Evolutionary conservation across 2,888 invertebrate genomes (phyloP).

Genomic region (Limulus polyphemus): DNA sequence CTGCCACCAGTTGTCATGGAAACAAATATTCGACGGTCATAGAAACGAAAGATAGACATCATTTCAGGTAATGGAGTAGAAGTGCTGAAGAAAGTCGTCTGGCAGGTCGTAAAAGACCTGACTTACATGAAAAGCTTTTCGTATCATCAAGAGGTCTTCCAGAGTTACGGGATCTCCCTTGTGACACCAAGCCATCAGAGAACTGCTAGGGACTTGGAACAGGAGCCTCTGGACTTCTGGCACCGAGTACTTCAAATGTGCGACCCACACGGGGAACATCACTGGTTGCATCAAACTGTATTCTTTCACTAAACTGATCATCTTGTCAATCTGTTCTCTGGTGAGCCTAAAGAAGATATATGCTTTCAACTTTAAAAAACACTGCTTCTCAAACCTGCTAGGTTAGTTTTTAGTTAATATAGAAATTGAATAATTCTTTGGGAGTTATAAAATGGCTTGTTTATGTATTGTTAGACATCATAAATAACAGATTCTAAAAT

Average conservation of each 20-base stretch:
- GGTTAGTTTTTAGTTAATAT: neutral
- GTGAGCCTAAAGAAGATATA: slow-evolving; percentile 14
- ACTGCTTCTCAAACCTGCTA: neutral
- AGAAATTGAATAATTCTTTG: neutral
- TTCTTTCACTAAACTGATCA: slow-evolving; percentile 27
- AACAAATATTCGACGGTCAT: too few species aligned
- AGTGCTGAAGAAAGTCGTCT: slow-evolving; percentile 22
- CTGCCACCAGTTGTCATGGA: too few species aligned
- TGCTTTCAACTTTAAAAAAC: neutral
- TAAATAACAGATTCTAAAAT: too few species aligned
- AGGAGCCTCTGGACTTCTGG: slow-evolving; percentile 27
- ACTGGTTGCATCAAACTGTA: slow-evolving; percentile 28
- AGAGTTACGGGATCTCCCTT: slow-evolving; percentile 25
- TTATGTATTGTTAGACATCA: too few species aligned
- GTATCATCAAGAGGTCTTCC: slow-evolving; percentile 26
- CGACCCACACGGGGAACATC: slow-evolving; percentile 26
- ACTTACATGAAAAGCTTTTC: slow-evolving; percentile 25
- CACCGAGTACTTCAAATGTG: slow-evolving; percentile 26
- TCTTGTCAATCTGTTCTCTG: slow-evolving; percentile 26
- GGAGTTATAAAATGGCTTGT: too few species aligned
- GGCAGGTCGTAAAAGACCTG: slow-evolving; percentile 28
- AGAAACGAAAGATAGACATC: too few species aligned
- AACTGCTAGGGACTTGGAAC: slow-evolving; percentile 29
- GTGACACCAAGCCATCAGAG: slow-evolving; percentile 25
- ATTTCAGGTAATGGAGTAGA: slow-evolving; percentile 19